Conservation (phyloP, 92 coral and sea anemone genomes). For the Porites divaricata region DNA sequence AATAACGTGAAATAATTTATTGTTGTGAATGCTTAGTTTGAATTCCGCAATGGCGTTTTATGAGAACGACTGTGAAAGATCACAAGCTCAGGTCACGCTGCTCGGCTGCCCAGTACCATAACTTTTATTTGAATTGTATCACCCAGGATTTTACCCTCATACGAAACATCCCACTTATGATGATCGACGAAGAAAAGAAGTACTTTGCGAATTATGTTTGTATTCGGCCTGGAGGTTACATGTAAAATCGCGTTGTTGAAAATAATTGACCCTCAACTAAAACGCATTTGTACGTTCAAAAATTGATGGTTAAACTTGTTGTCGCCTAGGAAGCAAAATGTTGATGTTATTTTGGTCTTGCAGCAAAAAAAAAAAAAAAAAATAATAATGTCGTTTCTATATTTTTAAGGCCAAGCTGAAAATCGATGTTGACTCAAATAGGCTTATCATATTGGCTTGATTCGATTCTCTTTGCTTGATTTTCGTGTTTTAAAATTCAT, state of each 20-base stretch:
- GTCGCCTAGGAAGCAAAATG: slow-evolving; percentile 4
- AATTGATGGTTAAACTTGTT: slow-evolving; percentile 7
- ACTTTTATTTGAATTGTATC: no score
- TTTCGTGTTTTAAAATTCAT: neutral
- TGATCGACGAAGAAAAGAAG: neutral
- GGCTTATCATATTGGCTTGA: neutral
- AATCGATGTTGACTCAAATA: neutral
- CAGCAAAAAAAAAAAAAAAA: neutral
- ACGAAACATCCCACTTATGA: neutral
- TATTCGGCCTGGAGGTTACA: no score
- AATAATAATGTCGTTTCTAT: neutral
- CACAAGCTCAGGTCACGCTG: no score
- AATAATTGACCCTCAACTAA: no score
- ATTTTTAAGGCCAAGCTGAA: neutral
- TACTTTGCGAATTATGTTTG: neutral
- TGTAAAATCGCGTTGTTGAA: no score
- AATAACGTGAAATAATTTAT: neutral
- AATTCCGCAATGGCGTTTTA: neutral
- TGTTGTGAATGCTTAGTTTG: neutral
- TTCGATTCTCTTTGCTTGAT: neutral
- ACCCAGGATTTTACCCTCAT: neutral
- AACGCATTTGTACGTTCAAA: neutral
- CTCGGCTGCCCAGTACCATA: neutral
- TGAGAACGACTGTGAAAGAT: no score
- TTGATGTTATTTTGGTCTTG: slow-evolving; percentile 20